phyloP scores from a whole-genome alignment of 2,888 invertebrate genomes.

The Acleris holmiana region DNA sequence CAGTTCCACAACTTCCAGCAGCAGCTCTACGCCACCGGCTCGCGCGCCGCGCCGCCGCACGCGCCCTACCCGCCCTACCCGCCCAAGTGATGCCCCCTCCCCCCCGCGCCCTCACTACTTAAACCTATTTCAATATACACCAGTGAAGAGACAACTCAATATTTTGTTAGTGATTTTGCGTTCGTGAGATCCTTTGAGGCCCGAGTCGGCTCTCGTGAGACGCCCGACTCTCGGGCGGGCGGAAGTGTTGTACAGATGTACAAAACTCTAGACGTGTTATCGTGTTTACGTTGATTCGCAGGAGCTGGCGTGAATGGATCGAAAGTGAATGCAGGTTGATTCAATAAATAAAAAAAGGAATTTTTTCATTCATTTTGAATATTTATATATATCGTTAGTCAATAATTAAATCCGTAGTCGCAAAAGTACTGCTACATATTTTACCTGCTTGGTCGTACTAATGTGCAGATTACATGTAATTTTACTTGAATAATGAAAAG shows the following conservation, averaged over 20 bases:
- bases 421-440: too few species aligned
- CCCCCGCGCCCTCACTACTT: slow-evolving; percentile 52
- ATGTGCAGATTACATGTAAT: too few species aligned
- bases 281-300: too few species aligned
- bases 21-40: slow-evolving; percentile 93
- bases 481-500: too few species aligned
- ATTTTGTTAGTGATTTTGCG: slow-evolving; percentile 62
- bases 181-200: slow-evolving; percentile 61
- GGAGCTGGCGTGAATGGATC: too few species aligned
- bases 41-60: slow-evolving; percentile 74
- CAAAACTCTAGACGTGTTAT: slow-evolving; percentile 74
- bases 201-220: background rate
- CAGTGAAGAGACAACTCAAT: slow-evolving; percentile 51
- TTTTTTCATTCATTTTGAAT: too few species aligned
- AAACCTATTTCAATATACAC: slow-evolving; percentile 47
- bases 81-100: slow-evolving; percentile 70
- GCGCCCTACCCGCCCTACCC: slow-evolving; percentile 77
- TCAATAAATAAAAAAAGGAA: too few species aligned
- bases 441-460: too few species aligned
- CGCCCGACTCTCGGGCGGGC: too few species aligned
- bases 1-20: slow-evolving; percentile 98
- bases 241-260: slow-evolving; percentile 76
- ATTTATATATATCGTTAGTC: too few species aligned
- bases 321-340: too few species aligned
- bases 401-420: too few species aligned